These are phyloP conservation scores for Mionectes olivaceus DNA, from an alignment of 2,797 vertebrate genomes.

Conservation along the genomic window DNA sequence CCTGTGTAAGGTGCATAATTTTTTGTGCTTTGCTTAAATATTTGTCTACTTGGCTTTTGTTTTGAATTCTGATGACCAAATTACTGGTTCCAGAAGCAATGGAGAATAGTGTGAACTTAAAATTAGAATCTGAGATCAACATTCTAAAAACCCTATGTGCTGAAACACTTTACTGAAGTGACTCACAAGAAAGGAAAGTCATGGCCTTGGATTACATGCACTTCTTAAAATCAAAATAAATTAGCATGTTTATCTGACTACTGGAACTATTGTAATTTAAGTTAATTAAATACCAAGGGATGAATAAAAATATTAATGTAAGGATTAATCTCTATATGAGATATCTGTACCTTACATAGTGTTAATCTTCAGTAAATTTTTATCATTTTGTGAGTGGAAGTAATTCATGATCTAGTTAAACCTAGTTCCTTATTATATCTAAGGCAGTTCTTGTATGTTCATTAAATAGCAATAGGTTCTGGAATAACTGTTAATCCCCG, in stretches of 20 bases:
- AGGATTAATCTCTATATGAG: constrained; percentile 8
- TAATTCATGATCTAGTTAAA: constrained; percentile 41
- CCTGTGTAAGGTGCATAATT: background rate
- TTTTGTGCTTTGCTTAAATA: background rate
- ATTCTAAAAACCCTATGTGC: background rate
- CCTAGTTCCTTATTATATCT: background rate
- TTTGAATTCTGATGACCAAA: background rate
- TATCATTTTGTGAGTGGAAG: constrained; percentile 10
- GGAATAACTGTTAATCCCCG: constrained; percentile 50
- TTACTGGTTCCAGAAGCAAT: background rate
- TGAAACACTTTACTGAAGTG: background rate
- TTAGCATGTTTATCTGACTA: background rate
- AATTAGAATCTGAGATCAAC: constrained; percentile 5
- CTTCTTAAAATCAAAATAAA: constrained; percentile 21
- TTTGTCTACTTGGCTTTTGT: background rate
- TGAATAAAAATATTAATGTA: constrained; percentile 20
- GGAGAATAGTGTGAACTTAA: background rate
- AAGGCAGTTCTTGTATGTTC: constrained; percentile 14
- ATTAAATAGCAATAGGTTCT: constrained; percentile 45
- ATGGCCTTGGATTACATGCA: background rate
- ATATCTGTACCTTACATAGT: background rate
- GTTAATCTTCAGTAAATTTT: constrained; percentile 37
- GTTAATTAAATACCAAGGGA: constrained; percentile 18
- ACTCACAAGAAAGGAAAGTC: background rate
- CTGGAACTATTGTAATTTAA: background rate